Conservation (phyloP, 1,140 invertebrate species). For the Andricus grossulariae region DNA sequence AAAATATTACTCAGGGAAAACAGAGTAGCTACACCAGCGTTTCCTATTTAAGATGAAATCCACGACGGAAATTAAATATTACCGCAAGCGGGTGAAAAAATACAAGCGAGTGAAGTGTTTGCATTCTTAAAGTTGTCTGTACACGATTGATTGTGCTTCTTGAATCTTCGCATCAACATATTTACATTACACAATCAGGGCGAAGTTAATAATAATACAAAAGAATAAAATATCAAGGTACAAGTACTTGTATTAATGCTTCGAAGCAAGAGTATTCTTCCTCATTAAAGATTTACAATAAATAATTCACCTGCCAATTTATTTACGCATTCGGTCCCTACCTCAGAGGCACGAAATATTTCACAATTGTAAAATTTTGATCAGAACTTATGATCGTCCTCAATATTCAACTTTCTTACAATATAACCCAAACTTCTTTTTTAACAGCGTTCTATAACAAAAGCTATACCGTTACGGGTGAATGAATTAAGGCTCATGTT, state of each 20-base stretch:
- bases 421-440: background rate
- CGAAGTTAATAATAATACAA: background rate
- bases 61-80: background rate
- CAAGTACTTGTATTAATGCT: slow-evolving; percentile 3
- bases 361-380: slow-evolving; percentile 4
- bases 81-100: background rate
- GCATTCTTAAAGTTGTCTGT: background rate
- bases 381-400: background rate
- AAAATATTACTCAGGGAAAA: no score
- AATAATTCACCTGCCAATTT: background rate
- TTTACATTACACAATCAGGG: slow-evolving; percentile 26
- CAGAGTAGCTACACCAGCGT: no score
- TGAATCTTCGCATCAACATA: slow-evolving; percentile 11
- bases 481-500: slow-evolving; percentile 22
- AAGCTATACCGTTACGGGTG: background rate
- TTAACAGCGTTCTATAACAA: background rate
- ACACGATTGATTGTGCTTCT: slow-evolving; percentile 13
- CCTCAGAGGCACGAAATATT: slow-evolving; percentile 16
- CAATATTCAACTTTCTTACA: slow-evolving; percentile 10
- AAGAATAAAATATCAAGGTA: slow-evolving; percentile 11
- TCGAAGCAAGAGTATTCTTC: background rate
- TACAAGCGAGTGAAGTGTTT: background rate
- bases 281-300: background rate
- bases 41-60: no score
- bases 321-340: background rate